Evolutionary conservation across 2,888 invertebrate species (phyloP).

Genomic region (Apamea crenata): DNA sequence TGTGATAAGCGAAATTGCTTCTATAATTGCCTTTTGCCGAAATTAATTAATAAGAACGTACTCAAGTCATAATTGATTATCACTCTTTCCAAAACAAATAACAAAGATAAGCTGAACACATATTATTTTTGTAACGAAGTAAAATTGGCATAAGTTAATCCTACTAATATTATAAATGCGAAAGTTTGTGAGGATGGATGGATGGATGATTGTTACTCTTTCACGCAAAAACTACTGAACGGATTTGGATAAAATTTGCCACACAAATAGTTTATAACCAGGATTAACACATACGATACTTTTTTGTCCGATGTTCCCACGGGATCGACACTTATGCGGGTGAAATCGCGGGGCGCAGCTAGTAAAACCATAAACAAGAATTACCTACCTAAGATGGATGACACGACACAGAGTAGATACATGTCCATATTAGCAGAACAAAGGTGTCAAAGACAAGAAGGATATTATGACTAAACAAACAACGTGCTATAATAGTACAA

Average conservation of each 20-base stretch:
- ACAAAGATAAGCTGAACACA: neutral
- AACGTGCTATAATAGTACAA: conserved; percentile 8
- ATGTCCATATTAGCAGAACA: conserved; percentile 51
- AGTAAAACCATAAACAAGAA: neutral
- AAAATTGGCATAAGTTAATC: neutral
- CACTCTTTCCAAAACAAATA: neutral
- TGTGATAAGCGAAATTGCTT: neutral
- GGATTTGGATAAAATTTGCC: too few relatives aligned
- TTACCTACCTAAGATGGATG: conserved; percentile 15
- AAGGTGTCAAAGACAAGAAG: conserved; percentile 27
- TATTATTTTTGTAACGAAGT: neutral
- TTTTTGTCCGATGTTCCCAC: too few relatives aligned
- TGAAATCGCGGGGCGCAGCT: too few relatives aligned
- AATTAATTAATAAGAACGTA: conserved; percentile 2
- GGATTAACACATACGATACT: too few relatives aligned
- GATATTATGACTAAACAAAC: conserved; percentile 39
- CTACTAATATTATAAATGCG: too few relatives aligned
- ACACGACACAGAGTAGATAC: neutral
- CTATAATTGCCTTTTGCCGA: conserved; percentile 7
- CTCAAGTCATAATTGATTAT: conserved; percentile 20
- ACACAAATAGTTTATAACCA: too few relatives aligned
- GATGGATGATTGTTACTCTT: too few relatives aligned
- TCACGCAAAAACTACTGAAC: too few relatives aligned
- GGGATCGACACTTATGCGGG: too few relatives aligned
- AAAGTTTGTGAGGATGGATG: too few relatives aligned